A percentile compares a stretch with the other conserved stretches of the same genome.
Conservation (phyloP, 2,113 vertebrate genomes). For the Brachypteracias leptosomus region DNA sequence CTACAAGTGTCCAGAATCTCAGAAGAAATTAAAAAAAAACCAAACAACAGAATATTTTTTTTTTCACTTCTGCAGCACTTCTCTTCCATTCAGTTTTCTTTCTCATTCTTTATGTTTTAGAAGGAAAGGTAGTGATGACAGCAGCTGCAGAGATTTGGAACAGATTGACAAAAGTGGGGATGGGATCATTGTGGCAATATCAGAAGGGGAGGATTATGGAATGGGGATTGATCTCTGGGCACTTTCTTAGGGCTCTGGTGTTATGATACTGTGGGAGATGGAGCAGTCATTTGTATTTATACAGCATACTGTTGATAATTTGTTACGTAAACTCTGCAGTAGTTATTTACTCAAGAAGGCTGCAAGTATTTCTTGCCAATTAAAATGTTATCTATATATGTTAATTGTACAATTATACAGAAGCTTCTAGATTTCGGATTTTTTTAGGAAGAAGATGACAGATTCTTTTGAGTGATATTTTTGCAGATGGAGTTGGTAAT, state of each 20-base stretch:
- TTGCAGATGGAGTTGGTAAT: constrained; percentile 77
- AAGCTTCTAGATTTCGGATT: neutral
- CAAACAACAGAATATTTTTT: too few relatives aligned
- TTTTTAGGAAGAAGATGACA: constrained; percentile 67
- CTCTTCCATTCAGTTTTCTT: neutral
- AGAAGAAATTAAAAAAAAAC: too few relatives aligned
- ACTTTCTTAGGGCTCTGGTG: neutral
- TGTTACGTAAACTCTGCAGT: neutral
- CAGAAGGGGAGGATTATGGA: neutral
- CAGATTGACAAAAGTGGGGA: neutral
- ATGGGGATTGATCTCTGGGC: neutral
- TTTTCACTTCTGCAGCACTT: neutral
- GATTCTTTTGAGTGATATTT: constrained; percentile 79
- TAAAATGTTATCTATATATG: neutral
- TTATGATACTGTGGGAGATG: neutral
- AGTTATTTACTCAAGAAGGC: neutral
- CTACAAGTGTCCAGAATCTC: neutral
- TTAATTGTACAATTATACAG: neutral
- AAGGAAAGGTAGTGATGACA: neutral
- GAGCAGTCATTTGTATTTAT: neutral
- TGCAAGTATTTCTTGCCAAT: neutral
- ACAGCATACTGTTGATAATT: neutral
- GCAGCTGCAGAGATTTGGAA: neutral
- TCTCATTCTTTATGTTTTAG: neutral
- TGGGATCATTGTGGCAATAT: neutral